Evolutionary conservation across 1,140 invertebrate species (phyloP), one percentile per base, ranked within the genome.

Genomic region (Megalonaias nervosa): DNA sequence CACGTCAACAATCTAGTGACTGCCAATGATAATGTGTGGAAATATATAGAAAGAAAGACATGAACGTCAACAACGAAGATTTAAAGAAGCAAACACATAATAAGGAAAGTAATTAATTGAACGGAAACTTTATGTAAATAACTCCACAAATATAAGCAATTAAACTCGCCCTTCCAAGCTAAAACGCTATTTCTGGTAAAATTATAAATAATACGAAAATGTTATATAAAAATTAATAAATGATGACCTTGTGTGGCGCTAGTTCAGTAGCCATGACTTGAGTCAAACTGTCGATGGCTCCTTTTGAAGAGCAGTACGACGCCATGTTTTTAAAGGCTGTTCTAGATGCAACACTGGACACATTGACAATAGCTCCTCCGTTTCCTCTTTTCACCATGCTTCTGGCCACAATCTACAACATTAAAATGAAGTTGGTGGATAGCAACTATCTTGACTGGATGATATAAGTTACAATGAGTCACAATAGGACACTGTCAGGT

Each of bases 181-280:
- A 31, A 31, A 26, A 26, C 26, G 2, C 26, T 26, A 26, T 26
- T 2, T 26, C 2, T 26, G 26, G 26, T 26, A 26, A 26, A 31
- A 31, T 31, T 31, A 31, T 31, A 31, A 31, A 31, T 31, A 1
- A 31, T 1, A 3, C 1, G 4, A 31, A 31, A 31, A 31, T 31
- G 26, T 0, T 31, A 31, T n/a, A 31, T 4, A 31, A 31, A 1
- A 31, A 2, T 31, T 31, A 31, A 31, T 31, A 31, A 31, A 31
- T 31, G 26, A 31, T 94, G 4, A 78, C 76, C 70, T 78, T 78
- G 1, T 73, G 19, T n/a, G 93, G 93, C 0, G 96, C 96, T 19
- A 98, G 90, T 91, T 98, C 97, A 26, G 96, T 86, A 0, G 97
- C 96, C 93, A 96, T 94, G 1, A 93, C 92, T 84, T 94, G 93